Percentiles rank a stretch among this genome's conserved stretches.
phyloP scores from a whole-genome alignment of 2,797 vertebrate genomes.

The Remorina albescens region DNA sequence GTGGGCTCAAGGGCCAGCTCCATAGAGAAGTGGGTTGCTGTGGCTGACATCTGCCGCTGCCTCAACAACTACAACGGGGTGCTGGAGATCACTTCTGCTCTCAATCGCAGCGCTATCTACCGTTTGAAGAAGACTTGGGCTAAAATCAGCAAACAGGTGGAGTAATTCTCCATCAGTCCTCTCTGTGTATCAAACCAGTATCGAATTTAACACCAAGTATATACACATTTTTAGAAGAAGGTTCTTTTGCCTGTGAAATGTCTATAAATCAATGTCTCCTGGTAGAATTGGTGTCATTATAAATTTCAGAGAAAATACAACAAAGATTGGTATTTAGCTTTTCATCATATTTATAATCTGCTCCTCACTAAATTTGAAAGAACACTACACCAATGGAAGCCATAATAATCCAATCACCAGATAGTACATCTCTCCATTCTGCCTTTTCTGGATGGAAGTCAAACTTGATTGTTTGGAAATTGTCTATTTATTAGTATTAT shows the following conservation, averaged over 20 bases:
- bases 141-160: constrained; percentile 95
- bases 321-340: background rate
- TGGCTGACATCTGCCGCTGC: constrained; percentile 95
- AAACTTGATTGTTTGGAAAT: constrained; percentile 38
- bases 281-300: constrained; percentile 1
- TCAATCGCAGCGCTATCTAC: constrained; percentile 97
- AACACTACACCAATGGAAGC: constrained; percentile 29
- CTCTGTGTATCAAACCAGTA: background rate
- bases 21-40: constrained; percentile 96
- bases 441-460: background rate
- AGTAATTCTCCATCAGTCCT: background rate
- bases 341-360: constrained; percentile 4
- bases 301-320: constrained; percentile 22
- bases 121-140: constrained; percentile 97
- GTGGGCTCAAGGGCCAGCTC: constrained; percentile 90
- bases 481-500: constrained; percentile 17
- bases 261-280: constrained; percentile 1
- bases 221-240: background rate
- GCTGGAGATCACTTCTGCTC: constrained; percentile 94
- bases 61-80: constrained; percentile 96
- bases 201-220: background rate
- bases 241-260: background rate
- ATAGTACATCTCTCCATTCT: background rate
- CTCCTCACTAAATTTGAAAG: constrained; percentile 37
- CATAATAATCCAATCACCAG: constrained; percentile 29